These are phyloP conservation scores for Drosophila melanosoma DNA, from an alignment of 2,888 invertebrate species.

Conservation along the genomic window DNA sequence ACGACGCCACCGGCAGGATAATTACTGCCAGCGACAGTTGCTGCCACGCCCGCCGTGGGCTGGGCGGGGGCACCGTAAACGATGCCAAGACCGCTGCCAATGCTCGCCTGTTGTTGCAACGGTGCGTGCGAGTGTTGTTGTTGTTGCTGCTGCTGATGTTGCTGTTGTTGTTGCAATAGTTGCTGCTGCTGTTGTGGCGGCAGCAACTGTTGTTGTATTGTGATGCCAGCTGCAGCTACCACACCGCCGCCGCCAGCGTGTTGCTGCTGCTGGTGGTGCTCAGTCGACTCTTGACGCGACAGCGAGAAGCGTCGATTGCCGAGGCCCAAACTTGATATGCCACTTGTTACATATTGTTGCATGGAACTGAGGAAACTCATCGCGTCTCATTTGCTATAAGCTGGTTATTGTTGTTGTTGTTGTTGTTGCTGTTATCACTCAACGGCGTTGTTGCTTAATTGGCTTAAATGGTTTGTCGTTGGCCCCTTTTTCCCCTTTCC, in stretches of 20 bases:
- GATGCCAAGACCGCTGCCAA: constrained; percentile 57
- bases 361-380: constrained; percentile 95
- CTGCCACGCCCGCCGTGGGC: constrained; percentile 61
- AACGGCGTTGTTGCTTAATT: constrained; percentile 44
- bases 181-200: constrained; percentile 29
- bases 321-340: constrained; percentile 92
- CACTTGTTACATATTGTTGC: constrained; percentile 94
- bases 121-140: constrained; percentile 57
- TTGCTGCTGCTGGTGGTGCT: constrained; percentile 66
- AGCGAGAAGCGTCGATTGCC: constrained; percentile 91
- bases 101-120: constrained; percentile 67
- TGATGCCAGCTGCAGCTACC: constrained; percentile 29
- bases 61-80: constrained; percentile 68
- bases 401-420: constrained; percentile 9
- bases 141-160: constrained; percentile 25
- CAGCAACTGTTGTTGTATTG: constrained; percentile 21
- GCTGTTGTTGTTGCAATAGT: constrained; percentile 46
- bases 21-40: constrained; percentile 54
- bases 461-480: constrained; percentile 51
- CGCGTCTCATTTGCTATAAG: constrained; percentile 75
- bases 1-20: constrained; percentile 80
- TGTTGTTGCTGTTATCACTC: constrained; percentile 22
- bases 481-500: constrained; percentile 17
- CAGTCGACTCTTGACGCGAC: constrained; percentile 88
- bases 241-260: constrained; percentile 46